Base-by-base conservation (phyloP, 2,113 vertebrate genomes). In the Jacana jacana region DNA sequence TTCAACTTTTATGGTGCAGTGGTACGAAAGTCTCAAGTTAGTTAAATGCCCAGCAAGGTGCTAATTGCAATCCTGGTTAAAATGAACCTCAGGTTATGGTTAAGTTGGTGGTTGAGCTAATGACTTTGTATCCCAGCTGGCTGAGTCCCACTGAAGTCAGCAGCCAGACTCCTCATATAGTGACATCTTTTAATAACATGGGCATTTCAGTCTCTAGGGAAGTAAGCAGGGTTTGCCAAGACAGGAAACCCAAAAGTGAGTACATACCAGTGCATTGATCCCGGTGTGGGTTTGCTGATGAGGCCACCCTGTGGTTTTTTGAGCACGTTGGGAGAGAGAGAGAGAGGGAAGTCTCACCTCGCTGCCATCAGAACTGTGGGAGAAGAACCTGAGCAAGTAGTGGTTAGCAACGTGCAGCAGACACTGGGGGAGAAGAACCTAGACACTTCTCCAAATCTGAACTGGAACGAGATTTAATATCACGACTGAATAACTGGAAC, bases 41-140 rank as follows among this genome's bases (percentile, higher is more conserved):
- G 51, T 86, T 94, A 91, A 88, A 76, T 61, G 52, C 81, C 84
- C 77, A 89, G 70, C 65, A 87, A 92, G 93, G 31, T 87, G 81
- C 77, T 85, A 87, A 81, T 61, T 92, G 70, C 61, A 76, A 6
- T 85, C 46, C 78, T 65, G 31, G 57, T 87, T 61, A 92, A 72
- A 92, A 91, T 33, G 37, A 88, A 69, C 54, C 54, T 86, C 37
- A 1, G 2, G 35, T 95, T 79, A 69, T 22, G 25, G 44, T 48
- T 60, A 93, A 92, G 61, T 69, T 6, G 0, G 60, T 63, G 46
- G 80, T 31, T 70, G 72, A 87, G 68, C 39, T 48, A 51, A 85
- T 68, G 71, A 63, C 71, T 77, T 80, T 39, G 31, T 46, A 55
- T 54, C 65, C 0, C 1, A 84, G 73, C 37, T 46, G 40, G 66